Percentiles rank a stretch among this genome's conserved stretches.
Evolutionary conservation across 2,888 invertebrate genomes (phyloP).

Genomic region (Cremastinae sp.): DNA sequence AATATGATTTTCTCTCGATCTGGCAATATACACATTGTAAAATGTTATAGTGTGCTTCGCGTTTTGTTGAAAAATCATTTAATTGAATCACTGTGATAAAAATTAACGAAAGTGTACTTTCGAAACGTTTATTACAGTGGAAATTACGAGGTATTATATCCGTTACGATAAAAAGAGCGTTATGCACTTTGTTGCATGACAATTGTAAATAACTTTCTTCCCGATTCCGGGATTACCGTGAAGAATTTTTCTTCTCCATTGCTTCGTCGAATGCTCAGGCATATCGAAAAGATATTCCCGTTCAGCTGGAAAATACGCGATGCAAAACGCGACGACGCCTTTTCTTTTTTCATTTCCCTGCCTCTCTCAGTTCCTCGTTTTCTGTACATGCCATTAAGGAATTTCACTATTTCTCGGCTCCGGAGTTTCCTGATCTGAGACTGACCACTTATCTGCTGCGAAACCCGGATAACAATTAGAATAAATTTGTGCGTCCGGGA

Average conservation of each 20-base stretch:
- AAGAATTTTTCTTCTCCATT: constrained; percentile 7
- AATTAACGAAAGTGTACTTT: background rate
- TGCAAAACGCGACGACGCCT: background rate
- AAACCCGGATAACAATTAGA: no score
- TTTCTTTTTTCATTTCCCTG: constrained; percentile 4
- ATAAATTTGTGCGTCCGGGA: constrained; percentile 37
- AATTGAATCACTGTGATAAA: background rate
- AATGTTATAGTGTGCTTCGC: no score
- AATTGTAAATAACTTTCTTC: constrained; percentile 37
- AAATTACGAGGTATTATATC: background rate
- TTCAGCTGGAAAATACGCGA: no score
- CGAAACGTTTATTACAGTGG: background rate
- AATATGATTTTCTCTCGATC: no score
- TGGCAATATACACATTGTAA: no score
- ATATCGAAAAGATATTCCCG: no score
- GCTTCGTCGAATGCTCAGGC: constrained; percentile 14
- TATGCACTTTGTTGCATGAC: constrained; percentile 21
- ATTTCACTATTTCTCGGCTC: constrained; percentile 22
- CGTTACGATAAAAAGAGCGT: constrained; percentile 19
- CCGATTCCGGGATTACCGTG: constrained; percentile 20
- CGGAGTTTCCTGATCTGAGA: constrained; percentile 45
- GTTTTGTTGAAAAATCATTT: background rate
- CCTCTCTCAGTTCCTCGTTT: no score
- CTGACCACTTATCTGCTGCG: constrained; percentile 13
- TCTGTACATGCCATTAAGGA: background rate